These are phyloP conservation scores for Chaetodon trifasciatus DNA, from an alignment of 2,797 vertebrate genomes.

Conservation along the genomic window DNA sequence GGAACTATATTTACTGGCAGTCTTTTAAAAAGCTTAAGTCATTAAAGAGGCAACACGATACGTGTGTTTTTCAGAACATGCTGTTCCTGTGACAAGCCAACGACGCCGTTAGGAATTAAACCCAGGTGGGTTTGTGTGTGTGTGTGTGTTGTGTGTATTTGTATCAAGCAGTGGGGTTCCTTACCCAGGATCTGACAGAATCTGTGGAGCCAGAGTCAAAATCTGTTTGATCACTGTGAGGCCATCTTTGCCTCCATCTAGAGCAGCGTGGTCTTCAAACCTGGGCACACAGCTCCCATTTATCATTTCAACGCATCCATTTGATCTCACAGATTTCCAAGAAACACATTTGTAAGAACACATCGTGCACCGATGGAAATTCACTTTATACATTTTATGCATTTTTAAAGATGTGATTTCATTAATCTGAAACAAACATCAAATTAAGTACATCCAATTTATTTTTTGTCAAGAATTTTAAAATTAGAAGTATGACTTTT, in stretches of 20 bases:
- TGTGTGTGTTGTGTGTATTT: constrained; percentile 5
- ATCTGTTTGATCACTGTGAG: constrained; percentile 90
- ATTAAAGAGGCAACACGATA: constrained; percentile 73
- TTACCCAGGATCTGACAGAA: constrained; percentile 91
- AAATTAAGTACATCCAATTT: neutral
- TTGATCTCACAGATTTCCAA: neutral
- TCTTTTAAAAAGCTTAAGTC: constrained; percentile 64
- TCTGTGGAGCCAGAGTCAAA: constrained; percentile 86
- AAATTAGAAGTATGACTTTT: neutral
- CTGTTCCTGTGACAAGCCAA: constrained; percentile 65
- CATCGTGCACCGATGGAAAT: neutral
- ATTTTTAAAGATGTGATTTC: constrained; percentile 3
- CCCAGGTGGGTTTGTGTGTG: constrained; percentile 59
- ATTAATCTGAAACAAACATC: neutral
- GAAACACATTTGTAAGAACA: neutral
- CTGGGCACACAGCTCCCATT: constrained; percentile 71
- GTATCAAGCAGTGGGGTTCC: constrained; percentile 7
- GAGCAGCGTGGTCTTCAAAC: constrained; percentile 91
- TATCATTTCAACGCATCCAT: neutral
- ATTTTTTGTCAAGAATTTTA: neutral
- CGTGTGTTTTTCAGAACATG: constrained; percentile 66
- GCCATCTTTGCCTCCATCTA: constrained; percentile 94
- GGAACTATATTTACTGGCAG: constrained; percentile 52
- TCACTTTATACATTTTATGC: neutral
- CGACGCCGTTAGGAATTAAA: constrained; percentile 65